These are phyloP conservation scores for Chloroclysta siterata DNA, from an alignment of 2,888 invertebrate species.

Conservation along the genomic window DNA sequence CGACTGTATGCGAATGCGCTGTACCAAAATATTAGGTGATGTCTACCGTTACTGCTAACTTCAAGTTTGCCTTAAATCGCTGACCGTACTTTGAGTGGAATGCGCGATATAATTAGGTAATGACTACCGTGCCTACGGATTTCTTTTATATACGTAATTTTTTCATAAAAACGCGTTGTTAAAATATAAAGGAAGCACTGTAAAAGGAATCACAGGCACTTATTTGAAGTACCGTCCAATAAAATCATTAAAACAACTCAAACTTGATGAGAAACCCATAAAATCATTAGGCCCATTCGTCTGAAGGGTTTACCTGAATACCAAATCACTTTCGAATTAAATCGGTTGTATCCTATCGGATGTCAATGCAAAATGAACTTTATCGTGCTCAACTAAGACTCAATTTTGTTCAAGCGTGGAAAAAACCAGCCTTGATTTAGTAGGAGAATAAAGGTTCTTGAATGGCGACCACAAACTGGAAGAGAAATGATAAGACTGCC, in stretches of 20 bases:
- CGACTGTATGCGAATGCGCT: too few species aligned
- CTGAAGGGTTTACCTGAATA: constrained; percentile 26
- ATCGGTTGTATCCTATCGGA: background rate
- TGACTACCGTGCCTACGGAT: too few species aligned
- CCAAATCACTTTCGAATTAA: constrained; percentile 17
- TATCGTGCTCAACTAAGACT: background rate
- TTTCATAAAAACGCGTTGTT: background rate
- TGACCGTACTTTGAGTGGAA: too few species aligned
- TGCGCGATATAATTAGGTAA: too few species aligned
- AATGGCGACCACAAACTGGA: background rate
- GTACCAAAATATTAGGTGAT: too few species aligned
- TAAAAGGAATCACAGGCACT: background rate
- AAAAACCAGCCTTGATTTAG: background rate
- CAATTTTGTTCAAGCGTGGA: background rate
- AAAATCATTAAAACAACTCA: constrained; percentile 26
- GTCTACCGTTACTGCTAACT: too few species aligned
- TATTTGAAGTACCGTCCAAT: constrained; percentile 6
- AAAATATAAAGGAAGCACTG: background rate
- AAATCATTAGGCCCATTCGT: constrained; percentile 26
- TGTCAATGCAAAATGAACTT: background rate
- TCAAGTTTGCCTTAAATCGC: too few species aligned
- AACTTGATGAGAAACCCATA: constrained; percentile 18
- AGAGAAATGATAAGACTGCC: background rate
- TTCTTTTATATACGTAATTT: too few species aligned
- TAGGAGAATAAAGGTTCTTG: background rate